Conservation (phyloP, 1,140 invertebrate species). For the Nasonia longicornis region DNA sequence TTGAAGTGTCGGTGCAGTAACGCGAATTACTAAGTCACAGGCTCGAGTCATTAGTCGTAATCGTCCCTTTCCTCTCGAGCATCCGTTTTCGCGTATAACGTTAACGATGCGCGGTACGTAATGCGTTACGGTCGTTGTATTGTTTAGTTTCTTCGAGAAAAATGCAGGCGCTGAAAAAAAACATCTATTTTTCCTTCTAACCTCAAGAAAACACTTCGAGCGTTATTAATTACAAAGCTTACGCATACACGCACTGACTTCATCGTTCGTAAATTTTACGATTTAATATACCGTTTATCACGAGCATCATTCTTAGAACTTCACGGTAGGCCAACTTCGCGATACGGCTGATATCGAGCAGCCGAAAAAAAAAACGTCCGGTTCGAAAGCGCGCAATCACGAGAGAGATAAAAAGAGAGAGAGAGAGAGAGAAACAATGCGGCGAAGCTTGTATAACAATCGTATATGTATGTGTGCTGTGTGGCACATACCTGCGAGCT, state of each 20-base stretch:
- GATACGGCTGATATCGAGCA: no score
- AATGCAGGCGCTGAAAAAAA: no score
- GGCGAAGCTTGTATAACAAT: not conserved
- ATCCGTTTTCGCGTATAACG: not conserved
- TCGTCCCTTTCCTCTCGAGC: conserved; percentile 28
- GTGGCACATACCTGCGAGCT: not conserved
- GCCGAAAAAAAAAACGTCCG: not conserved
- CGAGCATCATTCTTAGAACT: no score
- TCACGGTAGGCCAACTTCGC: no score
- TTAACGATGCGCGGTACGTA: not conserved
- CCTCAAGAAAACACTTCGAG: no score
- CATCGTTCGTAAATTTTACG: not conserved
- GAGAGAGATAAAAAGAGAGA: not conserved
- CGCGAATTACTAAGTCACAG: not conserved
- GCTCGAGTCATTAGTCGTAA: conserved; percentile 28
- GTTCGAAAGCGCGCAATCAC: not conserved
- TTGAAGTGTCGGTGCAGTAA: no score
- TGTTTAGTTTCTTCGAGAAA: not conserved
- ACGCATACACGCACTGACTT: not conserved
- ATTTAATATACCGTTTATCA: not conserved
- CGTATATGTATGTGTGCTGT: not conserved
- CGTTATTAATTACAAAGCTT: no score
- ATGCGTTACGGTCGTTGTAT: not conserved
- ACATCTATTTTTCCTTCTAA: no score
- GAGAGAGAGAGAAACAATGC: not conserved